Conservation (phyloP, 2,888 invertebrate species). For the Eurois occulta region DNA sequence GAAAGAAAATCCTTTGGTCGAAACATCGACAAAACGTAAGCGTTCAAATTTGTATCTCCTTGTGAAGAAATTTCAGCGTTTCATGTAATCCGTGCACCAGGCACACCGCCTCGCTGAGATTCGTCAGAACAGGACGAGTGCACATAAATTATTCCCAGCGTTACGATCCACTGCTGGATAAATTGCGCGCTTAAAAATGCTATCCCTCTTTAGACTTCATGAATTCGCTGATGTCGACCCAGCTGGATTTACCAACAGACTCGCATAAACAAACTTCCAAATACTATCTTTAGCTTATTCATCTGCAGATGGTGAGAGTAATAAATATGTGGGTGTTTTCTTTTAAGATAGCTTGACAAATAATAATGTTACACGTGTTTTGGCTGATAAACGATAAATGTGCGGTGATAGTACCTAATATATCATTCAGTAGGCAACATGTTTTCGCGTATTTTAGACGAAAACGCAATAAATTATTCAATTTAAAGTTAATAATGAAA, state of each 20-base stretch:
- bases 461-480: slow-evolving; percentile 7
- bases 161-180: slow-evolving; percentile 73
- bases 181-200: slow-evolving; percentile 81
- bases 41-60: slow-evolving; percentile 37
- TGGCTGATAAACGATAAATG: neutral
- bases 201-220: slow-evolving; percentile 82
- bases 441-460: neutral
- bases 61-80: slow-evolving; percentile 54
- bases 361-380: slow-evolving; percentile 20
- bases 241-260: slow-evolving; percentile 66
- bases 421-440: neutral
- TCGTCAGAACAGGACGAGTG: slow-evolving; percentile 71
- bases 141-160: slow-evolving; percentile 77
- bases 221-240: slow-evolving; percentile 75
- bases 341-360: slow-evolving; percentile 12
- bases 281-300: slow-evolving; percentile 44
- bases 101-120: slow-evolving; percentile 66
- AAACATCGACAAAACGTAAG: slow-evolving; percentile 36
- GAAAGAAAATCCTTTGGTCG: slow-evolving; percentile 5
- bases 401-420: slow-evolving; percentile 9
- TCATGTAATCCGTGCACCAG: slow-evolving; percentile 57
- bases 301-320: slow-evolving; percentile 26
- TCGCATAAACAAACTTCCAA: slow-evolving; percentile 51
- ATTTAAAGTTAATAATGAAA: slow-evolving; percentile 7
- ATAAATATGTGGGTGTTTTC: slow-evolving; percentile 19